These are phyloP conservation scores for Hexactinellida sp. DNA, from an alignment of 37 sponge, comb jelly and placozoan species.

Conservation along the genomic window DNA sequence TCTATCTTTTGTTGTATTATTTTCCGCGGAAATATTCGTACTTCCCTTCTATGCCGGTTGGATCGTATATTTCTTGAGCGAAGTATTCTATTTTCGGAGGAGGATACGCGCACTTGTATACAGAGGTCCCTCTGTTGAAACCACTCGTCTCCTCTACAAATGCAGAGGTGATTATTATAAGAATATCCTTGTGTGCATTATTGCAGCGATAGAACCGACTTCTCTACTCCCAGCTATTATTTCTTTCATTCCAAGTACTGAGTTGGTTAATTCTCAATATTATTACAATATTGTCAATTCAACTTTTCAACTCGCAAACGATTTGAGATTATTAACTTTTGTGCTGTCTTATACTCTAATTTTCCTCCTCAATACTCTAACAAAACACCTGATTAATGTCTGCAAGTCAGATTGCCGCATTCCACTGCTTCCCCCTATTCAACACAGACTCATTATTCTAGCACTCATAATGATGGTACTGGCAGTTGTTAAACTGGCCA, in stretches of 20 bases:
- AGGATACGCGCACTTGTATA: background rate
- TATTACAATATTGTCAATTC: background rate
- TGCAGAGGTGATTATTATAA: background rate
- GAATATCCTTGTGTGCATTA: background rate
- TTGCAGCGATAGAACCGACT: background rate
- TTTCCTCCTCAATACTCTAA: background rate
- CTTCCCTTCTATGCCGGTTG: background rate
- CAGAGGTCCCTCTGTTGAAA: background rate
- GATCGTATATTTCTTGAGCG: background rate
- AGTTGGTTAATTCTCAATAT: no score
- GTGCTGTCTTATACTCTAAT: background rate
- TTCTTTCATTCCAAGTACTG: background rate
- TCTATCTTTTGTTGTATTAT: background rate
- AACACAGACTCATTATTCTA: background rate
- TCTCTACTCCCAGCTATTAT: background rate
- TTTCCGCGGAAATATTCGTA: background rate
- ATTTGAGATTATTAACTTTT: background rate
- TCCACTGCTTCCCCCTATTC: background rate
- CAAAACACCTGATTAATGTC: background rate
- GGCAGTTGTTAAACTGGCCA: background rate
- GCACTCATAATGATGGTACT: background rate
- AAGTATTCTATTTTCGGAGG: background rate
- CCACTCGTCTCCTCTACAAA: background rate
- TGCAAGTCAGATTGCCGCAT: background rate
- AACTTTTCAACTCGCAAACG: background rate